These are phyloP conservation scores for Oryzias sinensis DNA, from an alignment of 2,797 vertebrate species.

Conservation along the genomic window DNA sequence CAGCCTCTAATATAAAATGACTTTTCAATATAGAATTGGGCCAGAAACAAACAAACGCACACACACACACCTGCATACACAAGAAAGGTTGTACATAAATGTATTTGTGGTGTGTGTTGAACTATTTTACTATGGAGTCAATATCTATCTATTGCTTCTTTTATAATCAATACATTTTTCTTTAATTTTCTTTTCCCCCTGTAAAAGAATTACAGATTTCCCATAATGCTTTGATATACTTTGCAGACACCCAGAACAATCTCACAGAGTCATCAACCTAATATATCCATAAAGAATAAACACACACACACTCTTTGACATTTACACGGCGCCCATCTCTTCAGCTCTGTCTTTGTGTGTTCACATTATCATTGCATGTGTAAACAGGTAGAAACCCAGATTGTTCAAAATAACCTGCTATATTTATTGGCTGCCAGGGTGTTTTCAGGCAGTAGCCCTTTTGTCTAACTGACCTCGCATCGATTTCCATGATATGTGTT, in stretches of 20 bases:
- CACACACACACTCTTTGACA: slow-evolving; percentile 17
- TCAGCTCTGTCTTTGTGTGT: slow-evolving; percentile 1
- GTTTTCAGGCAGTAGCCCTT: no score
- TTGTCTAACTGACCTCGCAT: slow-evolving; percentile 76
- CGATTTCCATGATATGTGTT: slow-evolving; percentile 75
- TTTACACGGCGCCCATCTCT: slow-evolving; percentile 31
- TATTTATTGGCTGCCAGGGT: slow-evolving; percentile 69
- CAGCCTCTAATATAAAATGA: no score
- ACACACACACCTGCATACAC: no score
- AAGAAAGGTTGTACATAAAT: no score
- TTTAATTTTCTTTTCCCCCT: background rate
- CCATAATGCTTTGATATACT: background rate
- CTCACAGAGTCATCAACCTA: slow-evolving; percentile 25
- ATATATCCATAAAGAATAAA: slow-evolving; percentile 16
- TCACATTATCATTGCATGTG: slow-evolving; percentile 32
- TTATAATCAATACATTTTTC: slow-evolving; percentile 5
- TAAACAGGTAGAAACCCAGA: slow-evolving; percentile 50
- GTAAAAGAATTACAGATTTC: slow-evolving; percentile 8
- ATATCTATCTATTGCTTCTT: background rate
- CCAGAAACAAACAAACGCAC: no score
- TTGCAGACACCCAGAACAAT: background rate
- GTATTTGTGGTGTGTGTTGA: no score
- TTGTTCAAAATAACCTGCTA: slow-evolving; percentile 60
- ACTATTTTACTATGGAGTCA: background rate
- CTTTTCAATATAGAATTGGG: no score